Evolutionary conservation across 2,888 invertebrate species (phyloP), one percentile per base, ranked within the genome.

Genomic region (Cordilura impudica): DNA sequence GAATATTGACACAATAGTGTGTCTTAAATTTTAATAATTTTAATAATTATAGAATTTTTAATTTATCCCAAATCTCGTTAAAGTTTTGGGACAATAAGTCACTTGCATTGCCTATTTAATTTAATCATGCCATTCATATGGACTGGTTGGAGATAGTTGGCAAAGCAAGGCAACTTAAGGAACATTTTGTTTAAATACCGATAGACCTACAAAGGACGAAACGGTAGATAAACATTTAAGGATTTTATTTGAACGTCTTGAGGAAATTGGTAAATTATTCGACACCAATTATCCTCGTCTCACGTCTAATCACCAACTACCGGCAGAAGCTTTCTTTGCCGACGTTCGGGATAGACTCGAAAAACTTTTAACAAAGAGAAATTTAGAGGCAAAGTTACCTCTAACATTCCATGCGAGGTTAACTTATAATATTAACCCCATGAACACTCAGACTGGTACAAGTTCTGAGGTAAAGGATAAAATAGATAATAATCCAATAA

Each of bases 181-280:
- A 54, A 29, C 6, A 14, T 8, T 54, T 54, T 16, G 54, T 31
- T 14, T 31, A 12, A 54, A 39, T 31, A 53, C 12, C 5, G 23
- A 56, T 39, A 56, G 56, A 19, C 39, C 56, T 12, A 39, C 39
- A 35, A 56, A 21, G 19, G 19, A 39, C 5, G 56, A 56, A 29
- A 56, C 56, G 12, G 18, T 56, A 10, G 19, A 56, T 10, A 56
- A 54, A n/a, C 54, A 31, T 16, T 2, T 31, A 16, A 54, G 18
- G 8, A 31, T 12, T 14, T 31, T 54, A 31, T 23, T 29, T 16
- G 29, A 31, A 3, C 10, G 29, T 16, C 14, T 54, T 16, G 54
- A 54, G 31, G 29, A 54, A 54, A 54, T 54, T 16, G 31, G 31
- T 7, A 31, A 16, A 54, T n/a, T 54, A 31, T 8, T 31, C n/a